Percentiles rank a stretch among this genome's conserved stretches.
phyloP scores from a whole-genome alignment of 92 coral and sea anemone genomes.

The Porites rus region DNA sequence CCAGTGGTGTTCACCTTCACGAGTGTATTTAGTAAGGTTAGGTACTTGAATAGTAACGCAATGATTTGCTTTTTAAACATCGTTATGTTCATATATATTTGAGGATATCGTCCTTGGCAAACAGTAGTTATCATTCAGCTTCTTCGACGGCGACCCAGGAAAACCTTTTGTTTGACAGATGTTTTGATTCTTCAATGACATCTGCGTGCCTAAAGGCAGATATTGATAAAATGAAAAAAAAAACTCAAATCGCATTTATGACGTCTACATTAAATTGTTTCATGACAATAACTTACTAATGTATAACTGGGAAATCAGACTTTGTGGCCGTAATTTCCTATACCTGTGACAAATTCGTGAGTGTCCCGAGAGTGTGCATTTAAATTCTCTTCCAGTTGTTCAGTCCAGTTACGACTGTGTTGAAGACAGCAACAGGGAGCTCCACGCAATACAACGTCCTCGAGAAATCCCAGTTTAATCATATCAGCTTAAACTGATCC shows the following conservation, averaged over 20 bases:
- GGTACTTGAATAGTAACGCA: background rate
- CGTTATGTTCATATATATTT: background rate
- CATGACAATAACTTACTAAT: slow-evolving; percentile 55
- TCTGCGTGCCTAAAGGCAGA: slow-evolving; percentile 62
- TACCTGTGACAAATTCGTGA: background rate
- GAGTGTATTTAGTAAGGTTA: background rate
- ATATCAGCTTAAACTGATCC: slow-evolving; percentile 2
- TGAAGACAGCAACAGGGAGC: background rate
- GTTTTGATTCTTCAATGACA: slow-evolving; percentile 38
- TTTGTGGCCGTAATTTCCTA: slow-evolving; percentile 44
- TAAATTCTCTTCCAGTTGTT: background rate
- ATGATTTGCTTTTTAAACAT: background rate
- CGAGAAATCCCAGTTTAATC: slow-evolving; percentile 1
- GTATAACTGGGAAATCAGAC: slow-evolving; percentile 32
- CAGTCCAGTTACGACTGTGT: background rate
- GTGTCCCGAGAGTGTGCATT: slow-evolving; percentile 1
- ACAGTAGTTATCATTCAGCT: slow-evolving; percentile 21
- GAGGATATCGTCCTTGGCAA: background rate
- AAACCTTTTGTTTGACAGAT: slow-evolving; percentile 47
- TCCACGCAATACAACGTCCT: background rate
- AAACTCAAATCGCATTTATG: slow-evolving; percentile 50
- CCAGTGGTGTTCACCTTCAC: background rate
- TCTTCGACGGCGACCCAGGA: slow-evolving; percentile 18
- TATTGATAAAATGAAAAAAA: slow-evolving; percentile 45
- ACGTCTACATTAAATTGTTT: slow-evolving; percentile 58